These are phyloP conservation scores for Erinaceus europaeus DNA, from an alignment of 2,113 vertebrate genomes.

Conservation along the genomic window DNA sequence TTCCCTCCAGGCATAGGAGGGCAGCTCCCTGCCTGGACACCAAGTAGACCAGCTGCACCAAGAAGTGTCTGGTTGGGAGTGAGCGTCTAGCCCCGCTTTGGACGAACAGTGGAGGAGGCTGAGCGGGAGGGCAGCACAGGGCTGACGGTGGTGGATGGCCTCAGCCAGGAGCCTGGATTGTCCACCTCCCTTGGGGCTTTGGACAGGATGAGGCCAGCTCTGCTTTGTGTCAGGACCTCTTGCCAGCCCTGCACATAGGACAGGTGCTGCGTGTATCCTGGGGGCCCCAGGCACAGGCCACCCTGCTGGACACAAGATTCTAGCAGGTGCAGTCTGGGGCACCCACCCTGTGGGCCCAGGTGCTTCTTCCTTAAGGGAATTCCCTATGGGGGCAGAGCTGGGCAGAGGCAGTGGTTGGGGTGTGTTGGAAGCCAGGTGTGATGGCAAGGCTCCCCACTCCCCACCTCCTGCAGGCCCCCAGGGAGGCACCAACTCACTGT, in stretches of 20 bases:
- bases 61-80: background rate
- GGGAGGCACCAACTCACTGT: background rate
- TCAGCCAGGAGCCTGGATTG: background rate
- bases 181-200: background rate
- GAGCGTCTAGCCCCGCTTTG: conserved; percentile 57
- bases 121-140: conserved; percentile 12
- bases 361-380: background rate
- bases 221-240: background rate
- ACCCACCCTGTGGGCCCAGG: background rate
- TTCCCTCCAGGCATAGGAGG: too few species aligned
- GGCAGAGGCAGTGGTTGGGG: background rate
- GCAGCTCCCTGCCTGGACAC: background rate
- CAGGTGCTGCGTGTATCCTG: too few species aligned
- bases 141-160: too few species aligned
- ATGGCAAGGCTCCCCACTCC: too few species aligned
- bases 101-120: conserved; percentile 38
- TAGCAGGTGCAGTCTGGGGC: background rate
- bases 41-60: background rate
- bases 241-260: too few species aligned
- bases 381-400: background rate
- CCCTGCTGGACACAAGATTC: background rate
- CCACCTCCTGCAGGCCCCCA: too few species aligned
- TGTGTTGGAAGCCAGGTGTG: too few species aligned
- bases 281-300: background rate
- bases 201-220: background rate